Conservation (phyloP, 2,797 vertebrate genomes). For the Bovichtus diacanthus region DNA sequence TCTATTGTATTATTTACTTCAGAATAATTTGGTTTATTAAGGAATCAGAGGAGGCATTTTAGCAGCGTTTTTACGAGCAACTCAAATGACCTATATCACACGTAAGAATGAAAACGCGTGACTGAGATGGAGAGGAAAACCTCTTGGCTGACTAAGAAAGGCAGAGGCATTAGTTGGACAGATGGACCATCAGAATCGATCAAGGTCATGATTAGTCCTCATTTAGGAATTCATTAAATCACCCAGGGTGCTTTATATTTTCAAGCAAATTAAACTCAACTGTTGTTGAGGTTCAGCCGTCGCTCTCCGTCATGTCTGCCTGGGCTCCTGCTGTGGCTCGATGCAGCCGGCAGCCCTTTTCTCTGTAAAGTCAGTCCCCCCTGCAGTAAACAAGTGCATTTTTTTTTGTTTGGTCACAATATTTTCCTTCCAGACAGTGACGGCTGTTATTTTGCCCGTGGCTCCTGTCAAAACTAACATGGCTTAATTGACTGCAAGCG, state of each 20-base stretch:
- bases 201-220: constrained; percentile 73
- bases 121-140: neutral
- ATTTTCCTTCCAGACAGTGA: constrained; percentile 80
- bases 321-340: constrained; percentile 60
- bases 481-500: constrained; percentile 87
- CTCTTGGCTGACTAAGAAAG: constrained; percentile 32
- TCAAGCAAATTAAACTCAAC: constrained; percentile 61
- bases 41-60: constrained; percentile 57
- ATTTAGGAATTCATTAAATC: constrained; percentile 62
- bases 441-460: constrained; percentile 84
- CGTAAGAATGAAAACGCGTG: neutral
- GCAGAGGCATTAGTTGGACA: constrained; percentile 41
- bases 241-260: constrained; percentile 57
- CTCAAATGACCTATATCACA: constrained; percentile 39
- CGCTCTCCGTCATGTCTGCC: constrained; percentile 47
- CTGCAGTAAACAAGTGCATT: constrained; percentile 72
- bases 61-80: constrained; percentile 31
- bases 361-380: constrained; percentile 52
- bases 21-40: constrained; percentile 59
- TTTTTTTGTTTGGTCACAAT: constrained; percentile 77
- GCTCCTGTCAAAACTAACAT: constrained; percentile 87
- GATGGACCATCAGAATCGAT: constrained; percentile 72
- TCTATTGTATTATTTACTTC: constrained; percentile 68
- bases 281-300: constrained; percentile 36
- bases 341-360: constrained; percentile 67